These are phyloP conservation scores for Herpetotheres cachinnans DNA, from an alignment of 2,113 vertebrate genomes.

Conservation along the genomic window DNA sequence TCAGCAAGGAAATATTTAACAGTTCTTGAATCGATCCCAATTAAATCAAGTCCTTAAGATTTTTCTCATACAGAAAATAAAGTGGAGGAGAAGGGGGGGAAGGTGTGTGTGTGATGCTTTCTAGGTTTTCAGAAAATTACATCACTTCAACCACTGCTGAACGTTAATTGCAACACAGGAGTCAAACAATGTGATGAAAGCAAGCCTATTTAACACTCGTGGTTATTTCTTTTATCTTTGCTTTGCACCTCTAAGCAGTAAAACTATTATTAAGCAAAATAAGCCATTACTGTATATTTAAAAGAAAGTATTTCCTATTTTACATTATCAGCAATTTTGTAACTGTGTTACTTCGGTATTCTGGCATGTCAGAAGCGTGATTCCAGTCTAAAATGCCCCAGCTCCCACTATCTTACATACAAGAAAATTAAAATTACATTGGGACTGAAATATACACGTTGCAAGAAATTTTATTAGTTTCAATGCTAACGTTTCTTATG, in stretches of 20 bases:
- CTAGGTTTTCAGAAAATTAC: background rate
- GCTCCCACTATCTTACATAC: background rate
- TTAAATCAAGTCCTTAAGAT: background rate
- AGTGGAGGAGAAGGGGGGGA: background rate
- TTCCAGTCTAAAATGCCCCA: background rate
- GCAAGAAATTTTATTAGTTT: background rate
- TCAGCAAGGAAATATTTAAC: background rate
- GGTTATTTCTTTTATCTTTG: background rate
- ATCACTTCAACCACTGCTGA: background rate
- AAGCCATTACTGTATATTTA: background rate
- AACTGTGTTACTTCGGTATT: background rate
- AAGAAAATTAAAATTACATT: background rate
- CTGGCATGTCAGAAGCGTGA: background rate
- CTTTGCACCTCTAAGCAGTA: background rate
- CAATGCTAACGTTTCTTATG: background rate
- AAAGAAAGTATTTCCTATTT: background rate
- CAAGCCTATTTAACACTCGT: background rate
- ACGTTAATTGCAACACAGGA: constrained; percentile 8
- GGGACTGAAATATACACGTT: background rate
- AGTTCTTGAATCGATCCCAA: background rate
- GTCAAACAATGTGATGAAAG: background rate
- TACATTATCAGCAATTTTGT: background rate
- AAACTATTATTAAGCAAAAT: background rate
- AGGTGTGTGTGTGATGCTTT: background rate
- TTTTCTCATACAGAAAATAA: background rate